These are phyloP conservation scores for Epinotia bilunana DNA, from an alignment of 2,888 invertebrate species.

Conservation along the genomic window DNA sequence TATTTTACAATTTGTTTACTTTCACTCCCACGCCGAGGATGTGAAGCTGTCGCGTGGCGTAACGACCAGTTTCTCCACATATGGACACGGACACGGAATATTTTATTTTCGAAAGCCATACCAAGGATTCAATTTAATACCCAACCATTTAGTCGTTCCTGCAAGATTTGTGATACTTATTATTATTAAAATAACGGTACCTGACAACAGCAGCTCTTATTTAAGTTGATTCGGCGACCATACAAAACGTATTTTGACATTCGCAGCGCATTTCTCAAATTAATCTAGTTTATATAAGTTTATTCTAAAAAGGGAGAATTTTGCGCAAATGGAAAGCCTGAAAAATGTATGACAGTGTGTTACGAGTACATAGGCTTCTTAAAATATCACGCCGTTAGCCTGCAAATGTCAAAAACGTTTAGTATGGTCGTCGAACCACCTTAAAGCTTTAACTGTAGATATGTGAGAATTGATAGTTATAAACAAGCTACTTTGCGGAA, in stretches of 20 bases:
- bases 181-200: conserved; percentile 36
- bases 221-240: too few species aligned
- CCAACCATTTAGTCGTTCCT: conserved; percentile 47
- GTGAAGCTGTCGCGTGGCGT: conserved; percentile 60
- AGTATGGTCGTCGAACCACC: too few species aligned
- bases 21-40: conserved; percentile 69
- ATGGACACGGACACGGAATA: conserved; percentile 50
- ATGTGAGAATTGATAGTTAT: conserved; percentile 4
- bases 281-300: too few species aligned
- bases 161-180: conserved; percentile 31
- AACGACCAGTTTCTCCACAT: conserved; percentile 63
- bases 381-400: too few species aligned
- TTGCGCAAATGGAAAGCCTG: too few species aligned
- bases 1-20: conserved; percentile 73
- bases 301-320: too few species aligned
- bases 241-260: too few species aligned
- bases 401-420: too few species aligned
- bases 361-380: too few species aligned
- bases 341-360: too few species aligned
- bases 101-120: conserved; percentile 59
- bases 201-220: conserved; percentile 16
- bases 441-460: conserved; percentile 10
- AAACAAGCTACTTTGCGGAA: conserved; percentile 1
- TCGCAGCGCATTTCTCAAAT: too few species aligned
- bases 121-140: conserved; percentile 49